Evolutionary conservation across 2,797 vertebrate species (phyloP).

Genomic region (Tauraco hartlaubi): DNA sequence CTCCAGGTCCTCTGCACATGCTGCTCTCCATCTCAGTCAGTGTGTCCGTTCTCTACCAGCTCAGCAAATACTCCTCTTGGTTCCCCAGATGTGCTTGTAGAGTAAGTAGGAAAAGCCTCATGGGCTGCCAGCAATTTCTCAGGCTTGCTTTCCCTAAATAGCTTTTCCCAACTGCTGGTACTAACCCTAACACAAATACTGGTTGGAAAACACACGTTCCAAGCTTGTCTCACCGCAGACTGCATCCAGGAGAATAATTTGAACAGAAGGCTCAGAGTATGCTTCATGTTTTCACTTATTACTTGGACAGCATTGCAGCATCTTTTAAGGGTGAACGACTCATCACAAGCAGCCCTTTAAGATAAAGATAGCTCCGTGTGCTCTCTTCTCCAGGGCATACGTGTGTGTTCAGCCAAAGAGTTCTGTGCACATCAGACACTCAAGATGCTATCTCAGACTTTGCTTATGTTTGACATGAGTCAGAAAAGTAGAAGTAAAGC

Average conservation of each 20-base stretch:
- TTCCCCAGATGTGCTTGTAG: neutral
- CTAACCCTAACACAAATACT: neutral
- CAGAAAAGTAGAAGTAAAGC: neutral
- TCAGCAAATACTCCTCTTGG: neutral
- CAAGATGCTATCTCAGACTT: neutral
- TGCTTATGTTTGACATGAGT: neutral
- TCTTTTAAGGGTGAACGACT: neutral
- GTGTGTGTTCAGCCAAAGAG: neutral
- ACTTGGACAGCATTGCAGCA: neutral
- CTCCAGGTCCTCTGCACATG: neutral
- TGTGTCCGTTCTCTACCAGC: neutral
- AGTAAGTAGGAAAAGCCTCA: neutral
- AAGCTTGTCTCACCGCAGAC: neutral
- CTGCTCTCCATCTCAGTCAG: neutral
- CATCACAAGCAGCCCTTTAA: neutral
- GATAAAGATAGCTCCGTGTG: neutral
- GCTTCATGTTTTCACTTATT: neutral
- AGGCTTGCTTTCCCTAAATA: neutral
- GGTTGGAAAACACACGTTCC: neutral
- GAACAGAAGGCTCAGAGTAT: neutral
- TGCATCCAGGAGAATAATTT: neutral
- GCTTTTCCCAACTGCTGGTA: neutral
- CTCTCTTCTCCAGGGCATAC: neutral
- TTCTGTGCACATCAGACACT: neutral
- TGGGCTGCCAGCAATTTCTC: constrained; percentile 1